Base-by-base conservation (phyloP, 2,113 vertebrate genomes). In the Dicrurus megarhynchus region DNA sequence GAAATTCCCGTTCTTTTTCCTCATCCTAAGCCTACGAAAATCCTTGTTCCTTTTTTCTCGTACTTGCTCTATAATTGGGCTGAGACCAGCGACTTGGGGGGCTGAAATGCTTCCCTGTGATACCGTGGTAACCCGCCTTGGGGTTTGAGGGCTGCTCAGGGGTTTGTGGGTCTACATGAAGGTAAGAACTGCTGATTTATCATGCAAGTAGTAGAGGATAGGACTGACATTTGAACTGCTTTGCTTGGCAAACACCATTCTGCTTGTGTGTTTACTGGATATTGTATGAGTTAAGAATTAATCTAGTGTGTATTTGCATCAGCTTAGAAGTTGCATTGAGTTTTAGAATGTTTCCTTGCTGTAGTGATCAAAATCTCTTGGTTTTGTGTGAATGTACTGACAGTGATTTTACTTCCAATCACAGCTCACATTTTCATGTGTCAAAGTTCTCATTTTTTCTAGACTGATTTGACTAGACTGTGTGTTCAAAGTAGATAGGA, bases 191-290 rank as follows among this genome's bases (percentile, higher is more conserved):
- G 24, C 17, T 8, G 9, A 7, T 73, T 53, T 80, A 12, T 37
- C 27, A 0, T 11, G 11, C 5, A 1, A 0, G 0, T 21, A 3
- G 27, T 32, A 11, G 35, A 60, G 35, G 23, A 12, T 5, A 32
- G 32, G 52, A 16, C 18, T 50, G 63, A 35, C 39, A 57, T 39
- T 3, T 22, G 18, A 80, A n/a, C 46, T 8, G 4, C 50, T 79
- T 56, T 41, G 5, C n/a, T 77, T 47, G 68, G 6, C 35, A 35
- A 53, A 33, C 12, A 5, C 32, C 4, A 1, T 53, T 13, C 23
- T 73, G 8, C 24, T 13, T 39, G 14, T 37, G 17, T 67, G 55
- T 44, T 89, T 28, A 15, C 11, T 33, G 24, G 33, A 6, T 8
- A 2, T 33, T 37, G 7, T 17, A 26, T 7, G 35, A 50, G 30